Conservation (phyloP, 92 coral and sea anemone genomes). For the Hydrozoanthus gracilis region DNA sequence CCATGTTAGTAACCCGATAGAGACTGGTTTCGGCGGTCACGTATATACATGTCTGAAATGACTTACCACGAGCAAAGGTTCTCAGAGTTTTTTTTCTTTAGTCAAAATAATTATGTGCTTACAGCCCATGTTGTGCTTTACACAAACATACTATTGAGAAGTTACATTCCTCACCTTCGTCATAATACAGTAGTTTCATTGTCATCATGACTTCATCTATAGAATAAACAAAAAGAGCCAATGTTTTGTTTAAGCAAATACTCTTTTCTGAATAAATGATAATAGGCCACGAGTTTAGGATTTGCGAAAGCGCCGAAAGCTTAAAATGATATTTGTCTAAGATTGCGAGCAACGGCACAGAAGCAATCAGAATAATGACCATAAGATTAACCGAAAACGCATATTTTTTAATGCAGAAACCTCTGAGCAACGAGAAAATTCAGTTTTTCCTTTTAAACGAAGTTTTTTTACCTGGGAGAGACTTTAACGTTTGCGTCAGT, state of each 20-base stretch:
- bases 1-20: too few species aligned
- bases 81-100: too few species aligned
- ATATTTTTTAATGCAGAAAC: not conserved
- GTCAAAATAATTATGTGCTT: too few species aligned
- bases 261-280: too few species aligned
- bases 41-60: too few species aligned
- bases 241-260: too few species aligned
- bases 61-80: too few species aligned
- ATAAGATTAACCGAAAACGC: not conserved
- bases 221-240: not conserved
- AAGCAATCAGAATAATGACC: not conserved
- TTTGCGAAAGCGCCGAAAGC: not conserved
- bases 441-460: not conserved
- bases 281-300: not conserved
- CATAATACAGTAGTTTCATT: slow-evolving; percentile 91
- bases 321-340: not conserved
- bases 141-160: not conserved
- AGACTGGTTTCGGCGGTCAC: too few species aligned
- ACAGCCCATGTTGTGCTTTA: too few species aligned
- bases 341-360: not conserved
- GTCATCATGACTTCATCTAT: slow-evolving; percentile 99
- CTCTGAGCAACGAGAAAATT: not conserved
- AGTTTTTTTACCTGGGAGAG: slow-evolving; percentile 88
- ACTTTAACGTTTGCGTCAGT: slow-evolving; percentile 92
- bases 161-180: slow-evolving; percentile 72